Base-by-base conservation (phyloP, 2,888 invertebrate genomes). In the Ecdyonurus torrentis region DNA sequence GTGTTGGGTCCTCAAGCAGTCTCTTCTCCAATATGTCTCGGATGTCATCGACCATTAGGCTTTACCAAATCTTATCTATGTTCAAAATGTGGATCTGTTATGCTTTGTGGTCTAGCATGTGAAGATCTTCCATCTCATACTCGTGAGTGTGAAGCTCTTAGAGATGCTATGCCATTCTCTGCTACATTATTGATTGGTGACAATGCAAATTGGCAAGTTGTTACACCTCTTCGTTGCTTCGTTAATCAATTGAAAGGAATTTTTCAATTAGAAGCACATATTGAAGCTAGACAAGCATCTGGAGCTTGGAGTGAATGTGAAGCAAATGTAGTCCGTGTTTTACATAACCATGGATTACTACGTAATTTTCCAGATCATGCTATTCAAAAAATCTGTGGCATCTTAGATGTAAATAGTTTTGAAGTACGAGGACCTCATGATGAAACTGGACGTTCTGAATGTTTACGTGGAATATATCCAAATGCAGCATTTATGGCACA, bases 391-490 rank as follows among this genome's bases (percentile, higher is more conserved):
- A 83, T 83, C 24, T 87, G 90, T 68, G 91, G 91, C 3, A 86
- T 91, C 66, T 76, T 91, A 63, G 91, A 91, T 76, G 85, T 85
- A 1, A 87, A 88, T 69, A 74, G 84, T 0, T 86, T 85, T 70
- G 87, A 87, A 69, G 78, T 87, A 1, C 10, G 55, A n/a, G 55
- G 55, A 55, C 55, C 55, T 7, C 55, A 5, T 10, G 55, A 55
- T 22, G 55, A 55, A 22, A 55, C 55, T 55, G 55, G 55, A n/a
- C n/a, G 55, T n/a, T 55, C 55, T 20, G 55, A 55, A 70, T 79
- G 82, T 20, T 78, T 90, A 1, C 81, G 91, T 65, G 89, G 88
- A 18, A 73, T 92, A n/a, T 92, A 87, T 73, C 89, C 91, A 0
- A 82, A 80, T 64, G 77, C 89, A 7, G 82, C 85, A 2, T 79